These are phyloP conservation scores for Muricea muricata DNA, from an alignment of 92 coral and sea anemone genomes.

Conservation along the genomic window DNA sequence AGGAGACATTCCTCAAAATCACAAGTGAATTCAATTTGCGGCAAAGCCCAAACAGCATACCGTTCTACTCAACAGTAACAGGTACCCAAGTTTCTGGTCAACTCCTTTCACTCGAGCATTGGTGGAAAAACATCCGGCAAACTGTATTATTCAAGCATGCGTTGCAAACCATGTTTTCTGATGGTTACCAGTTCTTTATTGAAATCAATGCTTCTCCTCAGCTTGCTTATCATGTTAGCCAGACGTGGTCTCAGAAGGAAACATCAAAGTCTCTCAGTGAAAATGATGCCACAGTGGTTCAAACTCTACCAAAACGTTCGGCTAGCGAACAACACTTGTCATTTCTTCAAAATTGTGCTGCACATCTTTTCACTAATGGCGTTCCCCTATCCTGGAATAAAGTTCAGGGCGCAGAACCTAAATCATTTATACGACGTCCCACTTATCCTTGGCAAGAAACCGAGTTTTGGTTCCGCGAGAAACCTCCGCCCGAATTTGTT, in stretches of 20 bases:
- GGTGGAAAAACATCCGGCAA: conserved; percentile 72
- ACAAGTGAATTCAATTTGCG: conserved; percentile 17
- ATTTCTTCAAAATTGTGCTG: conserved; percentile 63
- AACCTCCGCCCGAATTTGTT: not conserved
- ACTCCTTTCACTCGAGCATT: conserved; percentile 40
- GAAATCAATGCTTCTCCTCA: conserved; percentile 72
- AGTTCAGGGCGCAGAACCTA: conserved; percentile 46
- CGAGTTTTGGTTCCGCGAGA: conserved; percentile 54
- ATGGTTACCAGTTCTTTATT: conserved; percentile 53
- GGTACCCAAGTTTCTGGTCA: conserved; percentile 57
- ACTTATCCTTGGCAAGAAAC: conserved; percentile 71
- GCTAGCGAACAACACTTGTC: conserved; percentile 57
- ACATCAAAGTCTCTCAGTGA: not conserved
- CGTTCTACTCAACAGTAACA: conserved; percentile 67
- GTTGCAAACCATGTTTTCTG: conserved; percentile 26
- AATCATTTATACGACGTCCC: conserved; percentile 55
- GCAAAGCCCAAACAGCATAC: conserved; percentile 25
- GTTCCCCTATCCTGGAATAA: conserved; percentile 57
- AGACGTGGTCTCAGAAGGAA: conserved; percentile 47
- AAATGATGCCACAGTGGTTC: conserved; percentile 26
- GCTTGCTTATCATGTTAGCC: conserved; percentile 66
- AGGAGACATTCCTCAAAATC: conserved; percentile 7
- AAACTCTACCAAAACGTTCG: conserved; percentile 59
- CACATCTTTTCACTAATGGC: conserved; percentile 46
- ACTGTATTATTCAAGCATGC: conserved; percentile 64